A percentile compares a stretch with the other conserved stretches of the same genome.
Conservation (phyloP, 2,113 vertebrate species). For the Saccopteryx leptura region DNA sequence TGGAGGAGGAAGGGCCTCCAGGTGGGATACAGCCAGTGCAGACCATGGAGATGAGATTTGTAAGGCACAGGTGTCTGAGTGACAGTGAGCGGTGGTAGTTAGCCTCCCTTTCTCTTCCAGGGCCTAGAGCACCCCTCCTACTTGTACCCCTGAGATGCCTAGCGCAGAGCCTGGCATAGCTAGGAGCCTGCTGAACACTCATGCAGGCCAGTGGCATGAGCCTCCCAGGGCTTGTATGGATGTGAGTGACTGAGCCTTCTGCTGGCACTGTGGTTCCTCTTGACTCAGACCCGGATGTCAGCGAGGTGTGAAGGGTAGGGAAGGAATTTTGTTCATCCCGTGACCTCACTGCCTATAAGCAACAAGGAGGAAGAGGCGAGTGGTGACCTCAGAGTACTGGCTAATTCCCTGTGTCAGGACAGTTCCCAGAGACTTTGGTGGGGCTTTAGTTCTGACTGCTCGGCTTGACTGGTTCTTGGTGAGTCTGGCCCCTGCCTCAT, state of each 20-base stretch:
- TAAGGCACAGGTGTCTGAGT: neutral
- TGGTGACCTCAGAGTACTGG: neutral
- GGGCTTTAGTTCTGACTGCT: neutral
- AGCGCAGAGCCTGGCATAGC: neutral
- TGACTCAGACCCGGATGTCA: constrained; percentile 42
- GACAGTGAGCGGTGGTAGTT: neutral
- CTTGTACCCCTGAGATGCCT: neutral
- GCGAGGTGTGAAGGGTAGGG: neutral
- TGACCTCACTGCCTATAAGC: constrained; percentile 45
- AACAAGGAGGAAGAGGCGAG: neutral
- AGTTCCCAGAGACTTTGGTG: neutral
- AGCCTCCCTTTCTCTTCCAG: neutral
- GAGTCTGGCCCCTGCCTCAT: neutral
- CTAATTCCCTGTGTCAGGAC: neutral
- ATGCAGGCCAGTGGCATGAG: neutral
- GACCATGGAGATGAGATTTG: neutral
- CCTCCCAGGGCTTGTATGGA: neutral
- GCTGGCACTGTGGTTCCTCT: neutral
- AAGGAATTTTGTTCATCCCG: neutral
- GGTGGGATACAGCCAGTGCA: neutral
- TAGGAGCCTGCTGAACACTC: neutral
- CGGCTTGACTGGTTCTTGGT: neutral
- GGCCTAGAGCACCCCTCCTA: neutral
- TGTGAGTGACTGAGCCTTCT: neutral
- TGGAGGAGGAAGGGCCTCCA: neutral